These are phyloP conservation scores for Diabrotica virgifera DNA, from an alignment of 1,140 invertebrate genomes.

Conservation along the genomic window DNA sequence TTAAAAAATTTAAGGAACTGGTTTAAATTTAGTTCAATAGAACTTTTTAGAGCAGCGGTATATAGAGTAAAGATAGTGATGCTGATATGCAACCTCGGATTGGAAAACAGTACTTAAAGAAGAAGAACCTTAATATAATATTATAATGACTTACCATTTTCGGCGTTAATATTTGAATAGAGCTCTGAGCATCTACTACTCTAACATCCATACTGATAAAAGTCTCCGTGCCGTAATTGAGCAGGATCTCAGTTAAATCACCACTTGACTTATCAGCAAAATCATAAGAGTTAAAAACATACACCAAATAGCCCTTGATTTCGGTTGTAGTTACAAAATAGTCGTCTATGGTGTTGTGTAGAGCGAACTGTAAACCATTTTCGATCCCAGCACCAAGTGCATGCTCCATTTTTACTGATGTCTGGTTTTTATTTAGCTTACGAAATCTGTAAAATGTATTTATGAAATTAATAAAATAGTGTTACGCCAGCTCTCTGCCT, in stretches of 20 bases:
- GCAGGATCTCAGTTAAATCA: conserved; percentile 35
- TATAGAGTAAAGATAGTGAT: no score
- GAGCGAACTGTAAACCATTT: conserved; percentile 23
- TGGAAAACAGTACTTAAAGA: no score
- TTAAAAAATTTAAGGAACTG: no score
- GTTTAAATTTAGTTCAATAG: no score
- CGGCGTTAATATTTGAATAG: conserved; percentile 33
- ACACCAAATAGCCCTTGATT: conserved; percentile 22
- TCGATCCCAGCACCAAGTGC: conserved; percentile 14
- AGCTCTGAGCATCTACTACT: conserved; percentile 25
- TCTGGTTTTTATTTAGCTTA: conserved; percentile 14
- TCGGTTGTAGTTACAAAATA: conserved; percentile 29
- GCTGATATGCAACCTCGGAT: no score
- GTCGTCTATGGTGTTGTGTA: conserved; percentile 26
- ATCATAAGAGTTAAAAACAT: conserved; percentile 41
- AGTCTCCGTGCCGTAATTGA: conserved; percentile 26
- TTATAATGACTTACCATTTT: conserved; percentile 28
- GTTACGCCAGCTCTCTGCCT: no score
- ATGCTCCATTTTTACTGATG: not conserved
- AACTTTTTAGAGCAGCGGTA: no score
- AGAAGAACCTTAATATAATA: not conserved
- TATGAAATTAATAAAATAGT: no score
- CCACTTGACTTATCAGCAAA: conserved; percentile 49
- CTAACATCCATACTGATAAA: conserved; percentile 32
- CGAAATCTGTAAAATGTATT: conserved; percentile 12